phyloP scores from a whole-genome alignment of 2,113 vertebrate species.

The Neolamprologus fasciatus region DNA sequence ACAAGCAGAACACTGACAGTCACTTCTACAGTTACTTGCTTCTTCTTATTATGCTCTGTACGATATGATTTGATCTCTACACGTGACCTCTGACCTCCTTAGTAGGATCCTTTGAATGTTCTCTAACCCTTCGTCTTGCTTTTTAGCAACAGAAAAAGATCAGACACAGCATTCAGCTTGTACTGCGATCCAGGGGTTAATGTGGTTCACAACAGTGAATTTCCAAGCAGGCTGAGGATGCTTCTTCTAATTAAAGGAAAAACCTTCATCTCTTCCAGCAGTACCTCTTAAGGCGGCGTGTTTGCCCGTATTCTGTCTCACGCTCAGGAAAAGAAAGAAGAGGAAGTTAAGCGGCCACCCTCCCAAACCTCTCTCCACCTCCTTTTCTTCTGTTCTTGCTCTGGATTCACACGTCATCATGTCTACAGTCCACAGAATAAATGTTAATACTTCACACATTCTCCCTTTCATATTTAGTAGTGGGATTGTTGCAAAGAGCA shows the following conservation, averaged over 20 bases:
- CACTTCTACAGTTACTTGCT: background rate
- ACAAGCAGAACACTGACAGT: background rate
- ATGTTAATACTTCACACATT: background rate
- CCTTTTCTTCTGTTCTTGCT: background rate
- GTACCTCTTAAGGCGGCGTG: background rate
- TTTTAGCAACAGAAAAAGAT: background rate
- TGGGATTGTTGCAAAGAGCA: background rate
- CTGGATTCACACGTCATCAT: background rate
- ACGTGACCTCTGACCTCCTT: background rate
- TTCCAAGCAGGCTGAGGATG: background rate
- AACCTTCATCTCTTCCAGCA: background rate
- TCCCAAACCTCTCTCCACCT: background rate
- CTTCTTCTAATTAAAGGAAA: background rate
- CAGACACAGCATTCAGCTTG: background rate
- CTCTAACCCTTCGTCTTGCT: background rate
- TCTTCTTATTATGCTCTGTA: background rate
- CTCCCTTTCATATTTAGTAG: background rate
- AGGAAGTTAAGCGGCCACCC: background rate
- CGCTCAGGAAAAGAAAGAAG: background rate
- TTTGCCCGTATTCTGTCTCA: background rate
- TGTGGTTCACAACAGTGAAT: background rate
- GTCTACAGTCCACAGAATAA: background rate
- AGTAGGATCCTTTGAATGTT: background rate
- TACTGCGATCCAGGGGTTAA: background rate
- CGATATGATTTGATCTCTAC: background rate